phyloP scores from a whole-genome alignment of 2,113 vertebrate genomes.

The Oncorhynchus nerka region DNA sequence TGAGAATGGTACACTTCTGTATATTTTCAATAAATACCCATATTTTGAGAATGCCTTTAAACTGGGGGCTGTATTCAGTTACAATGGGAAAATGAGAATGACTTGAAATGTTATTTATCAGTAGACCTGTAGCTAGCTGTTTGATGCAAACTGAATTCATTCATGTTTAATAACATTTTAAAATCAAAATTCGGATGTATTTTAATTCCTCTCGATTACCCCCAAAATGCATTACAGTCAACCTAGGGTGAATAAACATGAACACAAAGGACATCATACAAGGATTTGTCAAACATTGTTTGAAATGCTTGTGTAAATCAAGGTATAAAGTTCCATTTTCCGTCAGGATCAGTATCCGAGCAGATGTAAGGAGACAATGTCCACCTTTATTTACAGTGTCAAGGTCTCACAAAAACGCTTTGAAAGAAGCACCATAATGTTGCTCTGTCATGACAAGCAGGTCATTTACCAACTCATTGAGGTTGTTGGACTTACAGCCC shows the following conservation, averaged over 20 bases:
- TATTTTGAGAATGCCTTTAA: slow-evolving; percentile 54
- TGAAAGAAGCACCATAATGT: not conserved
- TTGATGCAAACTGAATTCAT: slow-evolving; percentile 60
- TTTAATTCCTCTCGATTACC: slow-evolving; percentile 53
- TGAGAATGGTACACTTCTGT: slow-evolving; percentile 34
- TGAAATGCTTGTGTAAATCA: not conserved
- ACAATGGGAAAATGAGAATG: slow-evolving; percentile 50
- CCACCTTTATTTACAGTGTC: not conserved
- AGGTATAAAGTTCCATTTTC: no score
- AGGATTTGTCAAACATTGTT: not conserved
- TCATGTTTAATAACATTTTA: slow-evolving; percentile 56
- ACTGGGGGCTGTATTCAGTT: slow-evolving; percentile 46
- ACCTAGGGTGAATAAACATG: slow-evolving; percentile 53
- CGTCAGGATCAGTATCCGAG: no score
- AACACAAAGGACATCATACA: not conserved
- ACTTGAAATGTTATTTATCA: slow-evolving; percentile 41
- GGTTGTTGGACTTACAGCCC: not conserved
- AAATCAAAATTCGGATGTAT: slow-evolving; percentile 59
- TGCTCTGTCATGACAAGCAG: not conserved
- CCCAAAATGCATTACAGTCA: slow-evolving; percentile 47
- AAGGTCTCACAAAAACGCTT: not conserved
- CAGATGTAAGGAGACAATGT: no score
- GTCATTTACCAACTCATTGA: not conserved
- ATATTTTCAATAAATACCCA: slow-evolving; percentile 23
- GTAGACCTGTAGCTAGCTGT: slow-evolving; percentile 53